Evolutionary conservation across 2,113 vertebrate species (phyloP).

Genomic region (Pseudorasbora parva): DNA sequence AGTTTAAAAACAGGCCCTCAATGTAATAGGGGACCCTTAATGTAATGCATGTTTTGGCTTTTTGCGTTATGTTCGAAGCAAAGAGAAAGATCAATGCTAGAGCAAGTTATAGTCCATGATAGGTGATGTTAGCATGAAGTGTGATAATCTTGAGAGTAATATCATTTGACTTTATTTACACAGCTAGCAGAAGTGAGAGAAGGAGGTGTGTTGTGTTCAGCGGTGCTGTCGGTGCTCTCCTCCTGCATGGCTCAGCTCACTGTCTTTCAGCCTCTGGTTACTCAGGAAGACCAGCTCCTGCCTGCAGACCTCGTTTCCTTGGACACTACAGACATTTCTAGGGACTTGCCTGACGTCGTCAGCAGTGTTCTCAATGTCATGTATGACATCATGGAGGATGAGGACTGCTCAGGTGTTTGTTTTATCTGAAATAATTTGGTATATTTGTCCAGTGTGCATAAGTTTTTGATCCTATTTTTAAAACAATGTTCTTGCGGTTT

Average conservation of each 20-base stretch:
- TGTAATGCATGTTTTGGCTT: background rate
- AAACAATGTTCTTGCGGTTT: constrained; percentile 14
- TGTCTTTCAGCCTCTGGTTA: constrained; percentile 68
- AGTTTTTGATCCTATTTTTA: background rate
- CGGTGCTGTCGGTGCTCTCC: constrained; percentile 83
- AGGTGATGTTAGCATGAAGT: background rate
- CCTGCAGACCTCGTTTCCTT: constrained; percentile 18
- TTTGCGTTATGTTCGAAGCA: background rate
- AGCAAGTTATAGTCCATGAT: background rate
- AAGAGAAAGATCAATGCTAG: background rate
- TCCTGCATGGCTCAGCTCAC: constrained; percentile 78
- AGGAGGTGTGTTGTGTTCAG: constrained; percentile 72
- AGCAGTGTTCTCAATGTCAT: constrained; percentile 77
- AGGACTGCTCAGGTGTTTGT: constrained; percentile 49
- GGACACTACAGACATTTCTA: constrained; percentile 56
- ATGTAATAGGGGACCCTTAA: background rate
- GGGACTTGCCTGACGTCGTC: constrained; percentile 79
- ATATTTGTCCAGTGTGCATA: background rate
- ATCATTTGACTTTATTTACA: background rate
- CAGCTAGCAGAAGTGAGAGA: constrained; percentile 84
- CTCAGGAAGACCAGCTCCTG: constrained; percentile 39
- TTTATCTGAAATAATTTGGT: background rate
- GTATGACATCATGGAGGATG: constrained; percentile 68
- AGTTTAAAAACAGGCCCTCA: too few species aligned
- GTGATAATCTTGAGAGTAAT: background rate